Evolutionary conservation across 1,140 invertebrate genomes (phyloP).

Genomic region (Piezodorus guildinii): DNA sequence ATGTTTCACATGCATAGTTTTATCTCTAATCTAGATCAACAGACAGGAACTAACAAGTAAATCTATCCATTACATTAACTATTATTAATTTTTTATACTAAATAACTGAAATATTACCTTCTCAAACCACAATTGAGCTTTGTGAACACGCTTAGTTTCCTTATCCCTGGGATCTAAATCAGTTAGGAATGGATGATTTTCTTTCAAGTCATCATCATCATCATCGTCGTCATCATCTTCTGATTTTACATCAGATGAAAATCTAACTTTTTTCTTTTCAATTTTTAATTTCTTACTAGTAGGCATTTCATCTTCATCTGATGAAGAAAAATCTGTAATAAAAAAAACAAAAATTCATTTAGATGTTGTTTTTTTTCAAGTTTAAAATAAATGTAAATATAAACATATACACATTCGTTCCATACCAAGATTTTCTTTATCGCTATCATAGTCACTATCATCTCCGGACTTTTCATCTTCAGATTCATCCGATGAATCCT

Average conservation of each 20-base stretch:
- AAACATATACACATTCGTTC: neutral
- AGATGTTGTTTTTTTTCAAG: no score
- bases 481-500: slow-evolving; percentile 39
- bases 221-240: slow-evolving; percentile 42
- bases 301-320: slow-evolving; percentile 21
- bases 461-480: slow-evolving; percentile 44
- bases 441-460: slow-evolving; percentile 28
- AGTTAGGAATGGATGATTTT: slow-evolving; percentile 67
- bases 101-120: slow-evolving; percentile 48
- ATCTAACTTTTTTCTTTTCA: slow-evolving; percentile 23
- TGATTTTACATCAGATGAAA: slow-evolving; percentile 30
- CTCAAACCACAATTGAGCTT: slow-evolving; percentile 80
- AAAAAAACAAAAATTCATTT: slow-evolving; percentile 14
- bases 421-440: slow-evolving; percentile 26
- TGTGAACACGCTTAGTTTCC: slow-evolving; percentile 54
- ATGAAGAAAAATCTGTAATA: slow-evolving; percentile 12
- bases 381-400: neutral
- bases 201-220: slow-evolving; percentile 35
- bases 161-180: slow-evolving; percentile 68
- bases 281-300: slow-evolving; percentile 12
- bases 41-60: no score
- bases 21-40: no score
- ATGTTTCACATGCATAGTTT: no score
- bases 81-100: no score
- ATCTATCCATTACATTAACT: no score